These are phyloP conservation scores for Leiothrix lutea DNA, from an alignment of 2,113 vertebrate genomes.

Conservation along the genomic window DNA sequence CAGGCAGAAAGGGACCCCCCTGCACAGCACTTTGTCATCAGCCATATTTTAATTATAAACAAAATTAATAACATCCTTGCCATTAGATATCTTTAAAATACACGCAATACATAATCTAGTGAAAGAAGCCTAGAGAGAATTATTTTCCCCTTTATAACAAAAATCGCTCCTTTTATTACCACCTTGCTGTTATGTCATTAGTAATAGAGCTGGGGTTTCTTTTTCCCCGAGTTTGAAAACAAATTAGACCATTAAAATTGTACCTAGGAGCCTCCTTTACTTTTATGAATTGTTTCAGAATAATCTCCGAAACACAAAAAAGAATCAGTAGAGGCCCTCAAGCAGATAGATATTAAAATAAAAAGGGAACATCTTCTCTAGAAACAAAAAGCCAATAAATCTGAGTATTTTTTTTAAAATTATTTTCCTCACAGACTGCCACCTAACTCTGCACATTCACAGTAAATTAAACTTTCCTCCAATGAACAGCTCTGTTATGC, in stretches of 20 bases:
- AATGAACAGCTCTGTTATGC: not conserved
- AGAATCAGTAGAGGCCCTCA: constrained; percentile 32
- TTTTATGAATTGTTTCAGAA: constrained; percentile 51
- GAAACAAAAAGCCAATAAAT: constrained; percentile 42
- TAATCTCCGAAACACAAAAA: constrained; percentile 15
- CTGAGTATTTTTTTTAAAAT: not conserved
- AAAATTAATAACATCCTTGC: not conserved
- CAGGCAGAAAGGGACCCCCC: not conserved
- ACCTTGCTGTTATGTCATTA: constrained; percentile 33
- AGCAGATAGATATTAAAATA: constrained; percentile 48
- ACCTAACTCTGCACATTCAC: not conserved
- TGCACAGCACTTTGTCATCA: not conserved
- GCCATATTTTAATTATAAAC: constrained; percentile 12
- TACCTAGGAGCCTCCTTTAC: constrained; percentile 49
- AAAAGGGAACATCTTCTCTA: constrained; percentile 10
- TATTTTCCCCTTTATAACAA: constrained; percentile 23
- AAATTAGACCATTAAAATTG: constrained; percentile 58
- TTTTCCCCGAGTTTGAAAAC: constrained; percentile 42
- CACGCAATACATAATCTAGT: not conserved
- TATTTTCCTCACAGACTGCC: not conserved
- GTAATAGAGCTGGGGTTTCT: constrained; percentile 50
- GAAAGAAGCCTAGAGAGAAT: constrained; percentile 9
- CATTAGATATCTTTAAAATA: not conserved
- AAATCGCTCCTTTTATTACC: constrained; percentile 37
- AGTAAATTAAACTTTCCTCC: not conserved